Evolutionary conservation across 2,888 invertebrate genomes (phyloP).

Genomic region (Scelioninae gen. 1): DNA sequence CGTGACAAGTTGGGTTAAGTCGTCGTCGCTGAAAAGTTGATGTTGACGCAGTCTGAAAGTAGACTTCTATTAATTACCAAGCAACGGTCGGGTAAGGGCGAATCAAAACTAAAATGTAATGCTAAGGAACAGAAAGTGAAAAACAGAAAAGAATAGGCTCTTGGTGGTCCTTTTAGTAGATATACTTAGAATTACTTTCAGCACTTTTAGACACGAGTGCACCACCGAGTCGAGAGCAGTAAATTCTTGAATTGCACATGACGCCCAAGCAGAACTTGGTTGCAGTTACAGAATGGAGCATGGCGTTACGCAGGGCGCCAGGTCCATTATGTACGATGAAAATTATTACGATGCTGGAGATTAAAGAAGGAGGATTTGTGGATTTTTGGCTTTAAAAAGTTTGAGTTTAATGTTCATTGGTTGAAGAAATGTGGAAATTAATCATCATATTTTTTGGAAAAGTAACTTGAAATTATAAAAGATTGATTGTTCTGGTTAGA

Average conservation of each 20-base stretch:
- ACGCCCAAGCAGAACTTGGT: conserved; percentile 51
- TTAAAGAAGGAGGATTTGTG: conserved; percentile 36
- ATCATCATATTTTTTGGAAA: conserved; percentile 14
- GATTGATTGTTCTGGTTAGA: no score
- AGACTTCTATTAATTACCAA: conserved; percentile 49
- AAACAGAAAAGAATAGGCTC: conserved; percentile 12
- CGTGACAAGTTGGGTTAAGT: conserved; percentile 52
- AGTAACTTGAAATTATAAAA: no score
- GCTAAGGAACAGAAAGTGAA: conserved; percentile 25
- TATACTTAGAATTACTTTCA: conserved; percentile 50
- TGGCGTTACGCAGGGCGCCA: conserved; percentile 42
- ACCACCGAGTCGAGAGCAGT: conserved; percentile 74
- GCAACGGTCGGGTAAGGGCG: conserved; percentile 17
- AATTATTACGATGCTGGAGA: conserved; percentile 48
- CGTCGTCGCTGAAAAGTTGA: conserved; percentile 53
- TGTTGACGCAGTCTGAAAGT: conserved; percentile 37
- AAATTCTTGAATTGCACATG: conserved; percentile 83
- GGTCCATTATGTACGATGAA: conserved; percentile 46
- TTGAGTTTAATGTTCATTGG: background rate
- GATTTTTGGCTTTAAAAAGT: conserved; percentile 31
- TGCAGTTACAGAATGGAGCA: conserved; percentile 58
- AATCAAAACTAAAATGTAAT: conserved; percentile 51
- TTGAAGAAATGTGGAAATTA: conserved; percentile 7
- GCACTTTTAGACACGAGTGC: conserved; percentile 55
- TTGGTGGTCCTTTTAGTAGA: conserved; percentile 40